Evolutionary conservation across 2,797 vertebrate genomes (phyloP).

Genomic region (Sebastes taczanowskii): DNA sequence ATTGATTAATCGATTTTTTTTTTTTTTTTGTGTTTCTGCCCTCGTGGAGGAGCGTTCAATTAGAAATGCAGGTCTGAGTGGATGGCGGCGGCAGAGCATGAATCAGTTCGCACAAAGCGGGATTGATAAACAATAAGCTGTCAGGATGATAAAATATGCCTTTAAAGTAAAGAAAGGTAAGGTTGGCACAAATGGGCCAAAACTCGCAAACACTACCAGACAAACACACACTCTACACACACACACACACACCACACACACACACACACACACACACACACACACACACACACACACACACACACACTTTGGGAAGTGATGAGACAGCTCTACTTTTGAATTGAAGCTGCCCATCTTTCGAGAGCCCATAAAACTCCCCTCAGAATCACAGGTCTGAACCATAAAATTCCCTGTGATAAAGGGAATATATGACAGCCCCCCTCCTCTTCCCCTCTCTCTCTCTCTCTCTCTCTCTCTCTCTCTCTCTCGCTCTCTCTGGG

Average conservation of each 20-base stretch:
- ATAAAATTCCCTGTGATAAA: conserved; percentile 75
- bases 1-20: conserved; percentile 27
- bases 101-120: conserved; percentile 47
- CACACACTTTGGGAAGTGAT: conserved; percentile 52
- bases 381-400: conserved; percentile 73
- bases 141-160: conserved; percentile 63
- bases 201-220: conserved; percentile 16
- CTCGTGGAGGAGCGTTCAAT: conserved; percentile 38
- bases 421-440: conserved; percentile 67
- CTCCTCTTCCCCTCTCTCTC: not conserved
- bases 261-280: conserved; percentile 21
- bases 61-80: conserved; percentile 49
- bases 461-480: not conserved
- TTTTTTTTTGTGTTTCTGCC: conserved; percentile 1
- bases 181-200: conserved; percentile 35
- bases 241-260: conserved; percentile 20
- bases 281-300: conserved; percentile 11
- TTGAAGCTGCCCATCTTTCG: conserved; percentile 69
- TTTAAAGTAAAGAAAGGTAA: conserved; percentile 50
- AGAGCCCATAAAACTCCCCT: conserved; percentile 70
- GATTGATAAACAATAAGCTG: conserved; percentile 76
- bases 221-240: not conserved
- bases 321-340: conserved; percentile 68
- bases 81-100: conserved; percentile 33
- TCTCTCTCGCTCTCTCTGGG: conserved; percentile 4